A percentile compares a stretch with the other conserved stretches of the same genome.
phyloP scores from a whole-genome alignment of 2,797 vertebrate species.

The Spinibarbus caldwelli region DNA sequence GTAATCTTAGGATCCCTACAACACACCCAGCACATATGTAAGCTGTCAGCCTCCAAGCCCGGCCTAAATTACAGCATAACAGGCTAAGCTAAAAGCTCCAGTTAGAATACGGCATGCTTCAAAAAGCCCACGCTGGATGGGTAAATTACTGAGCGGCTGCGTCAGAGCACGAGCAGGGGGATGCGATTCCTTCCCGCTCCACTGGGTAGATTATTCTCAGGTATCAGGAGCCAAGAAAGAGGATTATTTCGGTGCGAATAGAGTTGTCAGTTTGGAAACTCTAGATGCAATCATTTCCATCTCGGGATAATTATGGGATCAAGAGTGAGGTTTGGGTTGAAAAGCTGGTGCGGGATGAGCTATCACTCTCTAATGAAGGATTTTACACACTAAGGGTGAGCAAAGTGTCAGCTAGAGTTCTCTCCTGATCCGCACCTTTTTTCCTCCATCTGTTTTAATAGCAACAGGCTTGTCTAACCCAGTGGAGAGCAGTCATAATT shows the following conservation, averaged over 20 bases:
- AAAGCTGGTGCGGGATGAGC: conserved; percentile 73
- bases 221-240: conserved; percentile 79
- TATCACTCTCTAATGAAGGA: conserved; percentile 79
- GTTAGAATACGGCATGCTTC: conserved; percentile 64
- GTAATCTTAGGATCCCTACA: conserved; percentile 68
- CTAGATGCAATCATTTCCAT: conserved; percentile 78
- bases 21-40: conserved; percentile 56
- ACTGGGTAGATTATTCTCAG: conserved; percentile 80
- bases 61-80: conserved; percentile 63
- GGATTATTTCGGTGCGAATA: conserved; percentile 82
- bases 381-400: conserved; percentile 73
- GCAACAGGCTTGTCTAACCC: conserved; percentile 48
- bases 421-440: conserved; percentile 17
- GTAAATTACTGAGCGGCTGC: conserved; percentile 68
- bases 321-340: conserved; percentile 71
- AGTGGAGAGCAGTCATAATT: conserved; percentile 44
- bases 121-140: conserved; percentile 69
- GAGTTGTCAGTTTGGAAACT: conserved; percentile 82
- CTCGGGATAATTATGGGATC: conserved; percentile 79
- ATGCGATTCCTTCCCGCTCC: conserved; percentile 69
- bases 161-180: conserved; percentile 59
- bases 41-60: conserved; percentile 56
- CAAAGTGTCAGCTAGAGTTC: conserved; percentile 61
- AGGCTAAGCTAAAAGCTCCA: conserved; percentile 58
- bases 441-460: conserved; percentile 47